Conservation (phyloP, 2,888 invertebrate genomes). For the Cephus runcator region DNA sequence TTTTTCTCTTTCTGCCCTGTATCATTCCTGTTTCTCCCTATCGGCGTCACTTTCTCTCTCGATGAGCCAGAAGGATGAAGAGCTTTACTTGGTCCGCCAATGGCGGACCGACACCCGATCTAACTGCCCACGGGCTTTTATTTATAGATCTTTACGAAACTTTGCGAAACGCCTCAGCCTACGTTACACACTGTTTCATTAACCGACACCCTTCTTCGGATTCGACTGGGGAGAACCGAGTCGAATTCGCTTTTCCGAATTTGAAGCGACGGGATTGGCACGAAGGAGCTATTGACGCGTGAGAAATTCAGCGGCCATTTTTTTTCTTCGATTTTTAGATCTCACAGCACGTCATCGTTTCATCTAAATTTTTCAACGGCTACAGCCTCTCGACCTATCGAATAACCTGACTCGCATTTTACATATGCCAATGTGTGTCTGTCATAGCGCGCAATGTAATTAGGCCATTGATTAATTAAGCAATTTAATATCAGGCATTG, state of each 20-base stretch:
- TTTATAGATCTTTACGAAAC: constrained; percentile 61
- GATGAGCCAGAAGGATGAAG: constrained; percentile 54
- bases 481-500: background rate
- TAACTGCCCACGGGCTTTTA: constrained; percentile 54
- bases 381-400: background rate
- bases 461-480: background rate
- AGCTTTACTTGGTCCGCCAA: constrained; percentile 64
- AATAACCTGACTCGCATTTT: background rate
- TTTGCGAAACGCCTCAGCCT: constrained; percentile 49
- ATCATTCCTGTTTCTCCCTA: constrained; percentile 26
- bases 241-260: background rate
- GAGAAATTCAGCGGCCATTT: background rate
- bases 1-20: background rate
- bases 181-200: background rate
- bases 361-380: background rate
- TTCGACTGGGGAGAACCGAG: background rate
- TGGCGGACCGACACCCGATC: constrained; percentile 63
- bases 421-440: background rate
- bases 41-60: constrained; percentile 35
- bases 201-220: background rate
- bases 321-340: background rate
- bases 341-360: background rate
- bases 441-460: background rate
- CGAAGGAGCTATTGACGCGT: background rate
- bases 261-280: background rate